Percentiles rank a stretch among this genome's conserved stretches.
These are phyloP conservation scores for Ochlodes sylvanus DNA, from an alignment of 2,888 invertebrate genomes.

Conservation along the genomic window DNA sequence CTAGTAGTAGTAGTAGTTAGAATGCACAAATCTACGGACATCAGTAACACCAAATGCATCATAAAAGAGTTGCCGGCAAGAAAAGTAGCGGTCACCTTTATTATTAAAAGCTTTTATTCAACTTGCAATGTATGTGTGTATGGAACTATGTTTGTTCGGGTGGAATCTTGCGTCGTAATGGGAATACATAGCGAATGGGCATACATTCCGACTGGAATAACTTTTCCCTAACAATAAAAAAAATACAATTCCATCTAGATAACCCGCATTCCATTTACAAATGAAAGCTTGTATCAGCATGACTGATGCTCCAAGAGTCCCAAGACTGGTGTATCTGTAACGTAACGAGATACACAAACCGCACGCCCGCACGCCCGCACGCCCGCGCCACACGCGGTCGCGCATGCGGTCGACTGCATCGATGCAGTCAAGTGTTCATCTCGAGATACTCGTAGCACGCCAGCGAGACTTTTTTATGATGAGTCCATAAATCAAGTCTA, in stretches of 20 bases:
- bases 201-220: constrained; percentile 1
- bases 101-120: too few species aligned
- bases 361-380: constrained; percentile 20
- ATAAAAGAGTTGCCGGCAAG: too few species aligned
- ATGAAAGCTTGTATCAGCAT: constrained; percentile 29
- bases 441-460: constrained; percentile 13
- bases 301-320: constrained; percentile 19
- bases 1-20: too few species aligned
- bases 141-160: too few species aligned
- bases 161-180: too few species aligned
- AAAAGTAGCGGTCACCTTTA: too few species aligned
- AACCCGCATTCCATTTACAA: constrained; percentile 25
- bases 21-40: too few species aligned
- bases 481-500: constrained; percentile 33
- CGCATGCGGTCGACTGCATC: constrained; percentile 19
- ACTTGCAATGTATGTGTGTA: too few species aligned
- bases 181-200: background rate
- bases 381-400: constrained; percentile 9
- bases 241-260: constrained; percentile 2
- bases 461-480: constrained; percentile 21
- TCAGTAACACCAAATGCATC: too few species aligned
- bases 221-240: background rate
- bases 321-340: constrained; percentile 21
- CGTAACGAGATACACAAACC: constrained; percentile 32
- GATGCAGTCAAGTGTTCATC: constrained; percentile 29